Base-by-base conservation (phyloP, 2,797 vertebrate genomes). In the Otus scops region DNA sequence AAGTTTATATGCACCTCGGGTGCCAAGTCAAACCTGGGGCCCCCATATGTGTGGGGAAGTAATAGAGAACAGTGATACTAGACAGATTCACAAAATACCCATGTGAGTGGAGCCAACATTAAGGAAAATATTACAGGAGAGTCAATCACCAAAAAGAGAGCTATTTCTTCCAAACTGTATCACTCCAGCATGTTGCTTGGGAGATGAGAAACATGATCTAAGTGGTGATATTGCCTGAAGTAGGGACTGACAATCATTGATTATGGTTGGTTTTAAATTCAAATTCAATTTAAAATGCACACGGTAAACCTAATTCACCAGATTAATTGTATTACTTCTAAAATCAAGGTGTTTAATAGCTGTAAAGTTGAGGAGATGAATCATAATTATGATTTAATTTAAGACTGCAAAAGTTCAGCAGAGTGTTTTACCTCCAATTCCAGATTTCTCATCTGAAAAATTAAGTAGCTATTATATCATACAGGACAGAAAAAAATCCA, bases 281-380 rank as follows among this genome's bases (percentile, higher is more conserved):
- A 75, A 92, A 65, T 85, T 74, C 60, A 83, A 85, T 79, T 83
- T 38, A 91, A 91, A 94, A 79, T 38, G 56, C 39, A 60, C 59
- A 85, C 15, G n/a, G 57, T 43, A 75, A 76, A 65, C 13, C 50
- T 73, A 87, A 87, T 85, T 91, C 32, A 56, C 22, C 30, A 34
- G 77, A 67, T 82, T 78, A 82, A 84, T 36, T 63, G 34, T 10
- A 78, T 67, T 83, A 76, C 34, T 78, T 69, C 48, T 61, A 71
- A 77, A 92, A 50, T 76, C 36, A 82, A 90, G 16, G 28, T 76
- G 38, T 88, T 90, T 92, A 93, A 93, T 39, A 88, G 85, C 80
- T 76, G 65, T 63, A 75, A 64, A 91, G 71, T 83, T 88, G 80
- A 69, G 57, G 63, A 80, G 47, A 91, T 77, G 38, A 93, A 88